Base-by-base conservation (phyloP, 2,888 invertebrate genomes). In the Drosophila meridiana region DNA sequence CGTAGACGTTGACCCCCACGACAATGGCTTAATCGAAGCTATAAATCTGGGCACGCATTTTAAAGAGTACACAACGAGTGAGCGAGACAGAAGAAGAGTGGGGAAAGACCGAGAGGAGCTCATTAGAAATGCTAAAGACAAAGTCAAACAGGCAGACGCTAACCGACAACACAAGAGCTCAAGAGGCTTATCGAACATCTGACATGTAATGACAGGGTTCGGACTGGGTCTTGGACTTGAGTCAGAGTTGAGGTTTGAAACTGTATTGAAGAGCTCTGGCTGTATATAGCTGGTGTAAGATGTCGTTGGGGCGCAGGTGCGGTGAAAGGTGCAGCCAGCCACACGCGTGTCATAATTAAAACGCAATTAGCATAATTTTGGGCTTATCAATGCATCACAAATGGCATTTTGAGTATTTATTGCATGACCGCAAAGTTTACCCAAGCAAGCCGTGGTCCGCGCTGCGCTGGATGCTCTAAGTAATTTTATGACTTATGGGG, bases 261-360 rank as follows among this genome's bases (percentile, higher is more conserved):
- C 14, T 20, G 45, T 45, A 7, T 26, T 43, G 43, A 20, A 20
- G 43, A 20, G 43, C 43, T 43, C 11, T 47, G 28, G 47, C 28
- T 47, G 28, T 28, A 20, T 20, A 20, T 20, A 47, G 28, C 47
- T 7, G 28, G 47, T 47, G 47, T 14, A 47, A 47, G 20, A 43
- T 43, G 43, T 43, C 43, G 43, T 11, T 45, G 14, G 32, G 53
- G 38, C 28, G 43, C 66, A 67, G 71, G 55, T 75, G 76, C 59
- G 68, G 76, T 62, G 62, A 78, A 71, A 79, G 80, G 76, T 73
- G 67, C 80, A 64, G 64, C 56, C 59, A 55, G 70, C 69, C 82
- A 80, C 82, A 82, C 82, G 87, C 87, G 80, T 79, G 82, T 86
- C 86, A 82, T 88, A 86, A 87, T 86, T 88, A 88, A 87, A 82